phyloP scores from a whole-genome alignment of 2,888 invertebrate genomes.

The Cheilosia scutellata region DNA sequence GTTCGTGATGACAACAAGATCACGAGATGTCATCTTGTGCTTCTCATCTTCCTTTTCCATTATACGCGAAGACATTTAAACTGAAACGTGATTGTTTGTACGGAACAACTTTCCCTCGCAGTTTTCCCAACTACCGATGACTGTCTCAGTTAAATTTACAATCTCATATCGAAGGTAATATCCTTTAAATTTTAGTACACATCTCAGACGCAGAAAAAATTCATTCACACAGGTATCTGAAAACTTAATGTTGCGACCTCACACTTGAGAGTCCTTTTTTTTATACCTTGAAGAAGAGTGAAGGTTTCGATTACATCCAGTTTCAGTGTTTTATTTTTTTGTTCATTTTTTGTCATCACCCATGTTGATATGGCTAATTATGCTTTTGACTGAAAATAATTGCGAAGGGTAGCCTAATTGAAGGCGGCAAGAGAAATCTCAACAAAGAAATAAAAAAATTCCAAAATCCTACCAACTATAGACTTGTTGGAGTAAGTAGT shows the following conservation, averaged over 20 bases:
- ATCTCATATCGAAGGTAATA: slow-evolving; percentile 11
- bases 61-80: neutral
- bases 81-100: slow-evolving; percentile 43
- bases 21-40: slow-evolving; percentile 8
- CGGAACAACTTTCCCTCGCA: slow-evolving; percentile 30
- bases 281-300: neutral
- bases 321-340: slow-evolving; percentile 5
- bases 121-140: neutral
- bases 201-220: neutral
- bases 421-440: neutral
- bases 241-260: slow-evolving; percentile 27
- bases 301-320: slow-evolving; percentile 58
- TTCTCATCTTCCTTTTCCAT: slow-evolving; percentile 7
- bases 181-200: slow-evolving; percentile 7
- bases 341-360: neutral
- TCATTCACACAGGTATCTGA: slow-evolving; percentile 57
- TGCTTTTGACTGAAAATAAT: slow-evolving; percentile 27
- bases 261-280: slow-evolving; percentile 47
- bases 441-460: neutral
- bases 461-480: neutral
- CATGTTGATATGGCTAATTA: slow-evolving; percentile 60
- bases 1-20: slow-evolving; percentile 34
- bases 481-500: slow-evolving; percentile 6
- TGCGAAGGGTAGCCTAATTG: slow-evolving; percentile 38
- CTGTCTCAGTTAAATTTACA: neutral